Evolutionary conservation across 2,888 invertebrate genomes (phyloP).

Genomic region (Scaptomyza cyrtandrae): DNA sequence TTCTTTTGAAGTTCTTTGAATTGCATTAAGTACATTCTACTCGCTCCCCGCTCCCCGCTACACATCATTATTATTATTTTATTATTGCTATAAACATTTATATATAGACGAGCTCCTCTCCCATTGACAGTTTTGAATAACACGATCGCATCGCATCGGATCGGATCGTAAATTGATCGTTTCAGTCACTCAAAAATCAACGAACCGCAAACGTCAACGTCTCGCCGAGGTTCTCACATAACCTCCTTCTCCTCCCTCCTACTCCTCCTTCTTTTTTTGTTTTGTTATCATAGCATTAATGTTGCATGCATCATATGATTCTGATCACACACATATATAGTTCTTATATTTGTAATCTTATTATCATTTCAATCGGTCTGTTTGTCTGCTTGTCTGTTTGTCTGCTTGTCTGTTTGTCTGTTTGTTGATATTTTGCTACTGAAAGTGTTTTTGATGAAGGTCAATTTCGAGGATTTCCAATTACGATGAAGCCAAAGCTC

Average conservation of each 20-base stretch:
- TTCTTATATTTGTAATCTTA: constrained; percentile 8
- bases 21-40: constrained; percentile 10
- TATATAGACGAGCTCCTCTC: neutral
- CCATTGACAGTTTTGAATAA: constrained; percentile 45
- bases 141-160: constrained; percentile 34
- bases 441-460: constrained; percentile 42
- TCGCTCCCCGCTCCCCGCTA: no score
- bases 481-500: neutral
- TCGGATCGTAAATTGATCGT: constrained; percentile 43
- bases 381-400: neutral
- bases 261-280: no score
- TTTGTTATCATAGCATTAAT: constrained; percentile 51
- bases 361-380: constrained; percentile 14
- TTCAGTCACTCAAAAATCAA: constrained; percentile 10
- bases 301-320: constrained; percentile 38
- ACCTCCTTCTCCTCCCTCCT: constrained; percentile 18
- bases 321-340: neutral
- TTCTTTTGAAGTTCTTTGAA: constrained; percentile 16
- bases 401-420: no score
- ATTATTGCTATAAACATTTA: no score
- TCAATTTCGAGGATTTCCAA: constrained; percentile 28
- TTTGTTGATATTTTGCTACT: constrained; percentile 41
- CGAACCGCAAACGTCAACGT: constrained; percentile 49
- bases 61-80: no score
- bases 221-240: constrained; percentile 43